Evolutionary conservation across 2,797 vertebrate species (phyloP).

Genomic region (Syngnathus rostellatus): DNA sequence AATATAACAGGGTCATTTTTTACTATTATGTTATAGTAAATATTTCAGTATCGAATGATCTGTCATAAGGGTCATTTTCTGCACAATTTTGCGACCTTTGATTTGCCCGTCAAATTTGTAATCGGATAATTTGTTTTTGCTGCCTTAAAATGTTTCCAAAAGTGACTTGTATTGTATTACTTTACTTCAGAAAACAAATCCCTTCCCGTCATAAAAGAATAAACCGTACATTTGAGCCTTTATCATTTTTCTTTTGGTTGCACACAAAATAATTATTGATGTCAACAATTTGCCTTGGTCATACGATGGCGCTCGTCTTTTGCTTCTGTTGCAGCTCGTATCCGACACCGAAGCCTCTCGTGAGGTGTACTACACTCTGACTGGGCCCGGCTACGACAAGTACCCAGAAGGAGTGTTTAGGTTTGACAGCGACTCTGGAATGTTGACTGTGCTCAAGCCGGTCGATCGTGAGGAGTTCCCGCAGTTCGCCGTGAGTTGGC

Average conservation of each 20-base stretch:
- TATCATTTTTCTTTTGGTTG: too few relatives aligned
- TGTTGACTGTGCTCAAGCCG: constrained; percentile 7
- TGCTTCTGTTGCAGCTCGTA: background rate
- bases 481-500: constrained; percentile 33
- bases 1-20: background rate
- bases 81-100: too few relatives aligned
- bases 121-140: background rate
- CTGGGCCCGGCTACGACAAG: constrained; percentile 34
- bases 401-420: constrained; percentile 29
- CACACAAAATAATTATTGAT: too few relatives aligned
- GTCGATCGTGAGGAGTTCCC: constrained; percentile 56
- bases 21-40: background rate
- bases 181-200: too few relatives aligned
- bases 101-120: background rate
- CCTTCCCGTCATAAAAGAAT: too few relatives aligned
- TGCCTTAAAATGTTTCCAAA: background rate
- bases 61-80: too few relatives aligned
- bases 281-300: background rate
- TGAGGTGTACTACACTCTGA: constrained; percentile 38
- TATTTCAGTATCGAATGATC: too few relatives aligned
- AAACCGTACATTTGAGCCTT: too few relatives aligned
- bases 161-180: background rate
- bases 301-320: background rate
- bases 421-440: rapidly evolving
- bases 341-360: background rate